Base-by-base conservation (phyloP, 2,888 invertebrate genomes). In the Parnassius mnemosyne region DNA sequence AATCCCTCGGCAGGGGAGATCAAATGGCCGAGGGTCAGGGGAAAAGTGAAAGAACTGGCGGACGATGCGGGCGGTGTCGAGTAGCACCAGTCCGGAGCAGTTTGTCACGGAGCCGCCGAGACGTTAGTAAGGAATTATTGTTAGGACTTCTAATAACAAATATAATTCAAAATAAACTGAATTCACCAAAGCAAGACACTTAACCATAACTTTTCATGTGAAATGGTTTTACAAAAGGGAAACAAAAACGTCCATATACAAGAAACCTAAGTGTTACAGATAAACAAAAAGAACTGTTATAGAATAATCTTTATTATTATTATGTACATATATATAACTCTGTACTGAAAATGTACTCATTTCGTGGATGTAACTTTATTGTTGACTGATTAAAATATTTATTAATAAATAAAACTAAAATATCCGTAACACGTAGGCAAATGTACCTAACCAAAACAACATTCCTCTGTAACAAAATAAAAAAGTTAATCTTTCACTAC, bases 311-410 rank as follows among this genome's bases (percentile, higher is more conserved):
- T 63, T 56, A 34, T 25, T 59, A 52, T 56, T 41, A 52, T 60
- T 49, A 46, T 54, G 25, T 43, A n/a, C n/a, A n/a, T n/a, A 57
- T 42, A 47, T 57, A 56, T 11, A 49, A 56, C 10, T 47, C 59
- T 63, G 63, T 63, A 63, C 63, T 63, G 20, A 59, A 51, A 56
- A 12, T 63, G 63, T 63, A 63, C 63, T 63, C 63, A 42, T 59
- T 47, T 50, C 43, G 51, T 44, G 13, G 34, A 44, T 60, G 34
- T n/a, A 46, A 9, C 46, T 42, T 53, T 57, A 10, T n/a, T 56
- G 52, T 53, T 52, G 47, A 61, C 25, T 49, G 49, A 53, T 52
- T 62, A 57, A 16, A 47, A 53, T 46, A 53, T 52, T 43, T 46
- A 34, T 12, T 42, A 41, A 59, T 52, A 63, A 59, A 59, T 56